These are phyloP conservation scores for Oscheius sp. DNA, from an alignment of 1,140 invertebrate species.

Conservation along the genomic window DNA sequence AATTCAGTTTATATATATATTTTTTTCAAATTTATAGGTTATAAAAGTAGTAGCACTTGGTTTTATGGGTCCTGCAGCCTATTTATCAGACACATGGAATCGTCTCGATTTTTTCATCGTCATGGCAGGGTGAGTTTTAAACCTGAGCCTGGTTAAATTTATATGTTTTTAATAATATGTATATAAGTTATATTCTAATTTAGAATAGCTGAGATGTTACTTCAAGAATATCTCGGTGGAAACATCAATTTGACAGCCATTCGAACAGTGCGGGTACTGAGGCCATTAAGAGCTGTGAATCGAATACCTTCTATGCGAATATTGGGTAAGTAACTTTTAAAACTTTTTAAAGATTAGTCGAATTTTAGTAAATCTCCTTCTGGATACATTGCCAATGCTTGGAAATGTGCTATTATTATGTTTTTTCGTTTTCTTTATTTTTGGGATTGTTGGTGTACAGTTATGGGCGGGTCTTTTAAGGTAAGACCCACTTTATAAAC, in stretches of 20 bases:
- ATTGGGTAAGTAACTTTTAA: conserved; percentile 39
- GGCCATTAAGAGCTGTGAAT: conserved; percentile 94
- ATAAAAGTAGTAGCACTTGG: conserved; percentile 99
- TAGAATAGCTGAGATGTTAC: conserved; percentile 86
- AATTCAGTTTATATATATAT: background rate
- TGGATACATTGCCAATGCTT: conserved; percentile 97
- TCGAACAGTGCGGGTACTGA: conserved; percentile 88
- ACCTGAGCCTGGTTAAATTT: background rate
- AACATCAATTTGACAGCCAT: conserved; percentile 98
- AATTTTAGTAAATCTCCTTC: conserved; percentile 69
- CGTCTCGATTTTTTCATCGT: conserved; percentile 97
- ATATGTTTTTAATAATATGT: background rate
- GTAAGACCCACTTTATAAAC: conserved; percentile 11
- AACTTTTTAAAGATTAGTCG: conserved; percentile 9
- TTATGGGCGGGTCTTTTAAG: conserved; percentile 87
- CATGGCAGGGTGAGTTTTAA: conserved; percentile 76
- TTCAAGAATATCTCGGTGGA: conserved; percentile 81
- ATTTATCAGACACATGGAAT: conserved; percentile 93
- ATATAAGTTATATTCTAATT: conserved; percentile 63
- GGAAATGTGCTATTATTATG: conserved; percentile 95
- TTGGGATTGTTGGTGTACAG: conserved; percentile 98
- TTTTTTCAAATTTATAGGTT: conserved; percentile 68
- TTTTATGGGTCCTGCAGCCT: conserved; percentile 87
- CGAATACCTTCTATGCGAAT: conserved; percentile 93
- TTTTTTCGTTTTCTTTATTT: conserved; percentile 99